Evolutionary conservation across 2,797 vertebrate species (phyloP).

Genomic region (Microcaecilia unicolor): DNA sequence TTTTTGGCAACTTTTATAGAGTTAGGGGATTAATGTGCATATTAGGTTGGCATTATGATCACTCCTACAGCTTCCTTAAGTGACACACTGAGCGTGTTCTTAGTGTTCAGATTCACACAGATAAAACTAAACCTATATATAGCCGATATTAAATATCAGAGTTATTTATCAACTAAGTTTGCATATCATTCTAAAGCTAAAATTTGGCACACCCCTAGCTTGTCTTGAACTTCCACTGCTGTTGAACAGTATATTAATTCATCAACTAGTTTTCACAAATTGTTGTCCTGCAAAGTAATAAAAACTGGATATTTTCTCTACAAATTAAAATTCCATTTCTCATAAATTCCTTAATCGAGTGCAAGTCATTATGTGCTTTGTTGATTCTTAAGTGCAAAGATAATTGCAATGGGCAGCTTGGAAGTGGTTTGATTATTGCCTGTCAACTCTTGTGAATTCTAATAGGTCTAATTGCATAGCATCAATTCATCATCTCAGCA

Average conservation of each 20-base stretch:
- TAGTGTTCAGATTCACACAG: too few relatives aligned
- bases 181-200: too few relatives aligned
- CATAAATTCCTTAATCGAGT: conserved; percentile 73
- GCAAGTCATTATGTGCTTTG: conserved; percentile 87
- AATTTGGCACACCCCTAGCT: too few relatives aligned
- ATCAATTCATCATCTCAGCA: conserved; percentile 75
- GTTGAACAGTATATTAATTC: conserved; percentile 23
- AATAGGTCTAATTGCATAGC: conserved; percentile 76
- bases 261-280: conserved; percentile 43
- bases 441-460: conserved; percentile 75
- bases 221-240: conserved; percentile 9
- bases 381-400: conserved; percentile 87
- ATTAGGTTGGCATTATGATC: too few relatives aligned
- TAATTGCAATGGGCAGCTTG: conserved; percentile 81
- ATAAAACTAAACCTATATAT: too few relatives aligned
- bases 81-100: too few relatives aligned
- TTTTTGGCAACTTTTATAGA: too few relatives aligned
- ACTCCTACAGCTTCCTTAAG: too few relatives aligned
- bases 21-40: too few relatives aligned
- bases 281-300: conserved; percentile 57
- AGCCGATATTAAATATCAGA: too few relatives aligned
- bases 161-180: too few relatives aligned
- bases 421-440: conserved; percentile 85
- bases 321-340: conserved; percentile 77
- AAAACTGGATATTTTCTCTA: too few relatives aligned